Percentiles rank a stretch among this genome's conserved stretches.
Evolutionary conservation across 1,140 invertebrate species (phyloP).

Genomic region (Cydia pomonella): DNA sequence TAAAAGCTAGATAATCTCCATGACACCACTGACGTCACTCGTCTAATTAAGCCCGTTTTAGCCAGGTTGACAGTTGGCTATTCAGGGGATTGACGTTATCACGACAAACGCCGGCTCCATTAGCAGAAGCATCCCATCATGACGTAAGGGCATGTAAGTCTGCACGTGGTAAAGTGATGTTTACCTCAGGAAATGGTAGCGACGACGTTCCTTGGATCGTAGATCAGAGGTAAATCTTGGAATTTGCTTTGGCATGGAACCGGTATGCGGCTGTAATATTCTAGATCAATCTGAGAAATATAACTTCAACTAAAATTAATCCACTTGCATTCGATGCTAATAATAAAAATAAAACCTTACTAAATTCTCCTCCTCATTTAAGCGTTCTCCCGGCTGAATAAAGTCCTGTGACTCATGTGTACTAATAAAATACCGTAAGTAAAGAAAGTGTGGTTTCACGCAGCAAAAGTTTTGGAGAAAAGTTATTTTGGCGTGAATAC

Average conservation of each 20-base stretch:
- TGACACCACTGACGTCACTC: slow-evolving; percentile 57
- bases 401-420: too few relatives aligned
- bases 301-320: background rate
- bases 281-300: background rate
- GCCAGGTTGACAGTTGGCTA: slow-evolving; percentile 66
- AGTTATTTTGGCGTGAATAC: too few relatives aligned
- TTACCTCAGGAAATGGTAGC: slow-evolving; percentile 21
- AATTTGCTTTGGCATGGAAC: slow-evolving; percentile 13
- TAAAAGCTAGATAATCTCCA: slow-evolving; percentile 62
- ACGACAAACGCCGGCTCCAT: slow-evolving; percentile 58
- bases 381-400: too few relatives aligned
- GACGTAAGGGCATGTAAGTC: slow-evolving; percentile 44
- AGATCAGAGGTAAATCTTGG: slow-evolving; percentile 20
- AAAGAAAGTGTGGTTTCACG: too few relatives aligned
- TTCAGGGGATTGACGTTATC: slow-evolving; percentile 72
- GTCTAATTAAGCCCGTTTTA: slow-evolving; percentile 58
- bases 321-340: background rate
- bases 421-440: too few relatives aligned
- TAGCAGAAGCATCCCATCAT: slow-evolving; percentile 53
- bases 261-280: background rate
- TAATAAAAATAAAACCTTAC: background rate
- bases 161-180: slow-evolving; percentile 21
- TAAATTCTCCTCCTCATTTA: too few relatives aligned
- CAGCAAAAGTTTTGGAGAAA: too few relatives aligned
- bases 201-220: background rate